Base-by-base conservation (phyloP, 2,797 vertebrate genomes). In the Momotus momota region DNA sequence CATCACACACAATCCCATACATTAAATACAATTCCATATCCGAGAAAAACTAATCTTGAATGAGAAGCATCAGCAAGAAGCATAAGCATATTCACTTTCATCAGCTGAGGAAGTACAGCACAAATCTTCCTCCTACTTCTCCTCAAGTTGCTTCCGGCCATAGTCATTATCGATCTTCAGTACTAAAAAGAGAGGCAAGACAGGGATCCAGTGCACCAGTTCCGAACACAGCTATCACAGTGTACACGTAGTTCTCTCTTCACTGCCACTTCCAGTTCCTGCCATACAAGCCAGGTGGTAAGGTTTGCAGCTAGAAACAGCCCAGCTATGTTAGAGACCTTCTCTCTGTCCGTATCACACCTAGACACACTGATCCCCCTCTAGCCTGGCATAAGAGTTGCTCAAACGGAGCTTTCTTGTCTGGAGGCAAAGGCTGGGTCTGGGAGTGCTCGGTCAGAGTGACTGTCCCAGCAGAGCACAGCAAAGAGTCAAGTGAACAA, bases 381-480 rank as follows among this genome's bases (percentile, higher is more conserved):
- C 43, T 45, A 33, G 12, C 29, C 75, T 49, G 45, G 46, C 14
- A 48, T 12, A 65, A 54, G 3, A 3, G 1, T 7, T 54, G 17
- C 48, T 66, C 43, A 57, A 27, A 57, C 0, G 2, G 26, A 54
- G 26, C 21, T 71, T 29, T 29, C 61, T 60, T 66, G 73, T 46
- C 35, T 26, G 17, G 49, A 80, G 82, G 48, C 16, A 27, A 75
- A 83, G 35, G 55, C 20, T 73, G 1, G 1, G 14, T 9, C 4
- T 48, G 41, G 10, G 9, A 10, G 6, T 40, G 55, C 69, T 78
- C 35, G 61, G 45, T 14, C 64, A 0, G 31, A 75, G 13, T 10
- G 54, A 81, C 19, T 3, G 1, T 8, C 14, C 29, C 1, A 0
- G 33, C 1, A 5, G 13, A 35, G 8, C 7, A 79, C 10, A 40